Percentiles rank a stretch among this genome's conserved stretches.
phyloP scores from a whole-genome alignment of 1,140 invertebrate species.

The Vanessa atalanta region DNA sequence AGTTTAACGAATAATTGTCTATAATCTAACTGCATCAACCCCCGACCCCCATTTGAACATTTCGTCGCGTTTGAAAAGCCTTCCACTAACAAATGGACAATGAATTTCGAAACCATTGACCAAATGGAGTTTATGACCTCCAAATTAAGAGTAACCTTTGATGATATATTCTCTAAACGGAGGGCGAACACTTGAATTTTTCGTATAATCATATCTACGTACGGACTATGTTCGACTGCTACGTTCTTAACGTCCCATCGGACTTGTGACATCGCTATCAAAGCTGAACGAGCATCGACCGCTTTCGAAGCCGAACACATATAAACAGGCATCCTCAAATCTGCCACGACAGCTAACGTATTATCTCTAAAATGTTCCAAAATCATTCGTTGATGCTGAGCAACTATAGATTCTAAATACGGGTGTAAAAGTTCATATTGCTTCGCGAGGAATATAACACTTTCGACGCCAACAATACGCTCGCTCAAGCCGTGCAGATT shows the following conservation, averaged over 20 bases:
- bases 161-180: constrained; percentile 86
- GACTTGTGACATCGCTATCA: constrained; percentile 93
- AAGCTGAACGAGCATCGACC: constrained; percentile 89
- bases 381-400: constrained; percentile 83
- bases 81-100: constrained; percentile 94
- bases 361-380: constrained; percentile 89
- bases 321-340: constrained; percentile 92
- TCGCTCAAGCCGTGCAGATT: constrained; percentile 91
- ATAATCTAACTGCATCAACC: constrained; percentile 98
- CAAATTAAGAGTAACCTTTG: constrained; percentile 85
- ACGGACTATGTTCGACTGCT: constrained; percentile 96
- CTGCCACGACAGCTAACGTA: constrained; percentile 85
- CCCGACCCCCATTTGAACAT: constrained; percentile 97
- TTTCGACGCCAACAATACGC: constrained; percentile 95
- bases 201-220: constrained; percentile 89
- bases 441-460: constrained; percentile 92
- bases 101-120: constrained; percentile 92
- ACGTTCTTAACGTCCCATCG: constrained; percentile 98
- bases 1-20: constrained; percentile 96
- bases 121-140: constrained; percentile 89
- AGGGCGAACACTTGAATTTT: constrained; percentile 90
- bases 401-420: constrained; percentile 89
- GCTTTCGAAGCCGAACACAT: constrained; percentile 89
- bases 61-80: constrained; percentile 95
- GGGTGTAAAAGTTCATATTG: constrained; percentile 92